These are phyloP conservation scores for Rhagonycha lutea DNA, from an alignment of 2,888 invertebrate species.

Conservation along the genomic window DNA sequence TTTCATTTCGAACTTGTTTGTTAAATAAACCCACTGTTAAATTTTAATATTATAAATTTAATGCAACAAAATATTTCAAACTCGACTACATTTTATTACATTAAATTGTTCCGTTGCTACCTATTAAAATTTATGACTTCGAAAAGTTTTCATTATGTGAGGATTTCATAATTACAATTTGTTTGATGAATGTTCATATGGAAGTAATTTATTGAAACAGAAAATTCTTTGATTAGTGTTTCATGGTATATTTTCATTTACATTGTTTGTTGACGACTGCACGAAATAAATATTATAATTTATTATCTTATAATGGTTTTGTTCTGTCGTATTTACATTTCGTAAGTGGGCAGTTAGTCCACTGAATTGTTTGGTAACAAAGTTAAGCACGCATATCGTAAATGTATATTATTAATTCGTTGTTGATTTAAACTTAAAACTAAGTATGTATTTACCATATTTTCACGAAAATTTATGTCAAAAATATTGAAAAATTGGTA, in stretches of 20 bases:
- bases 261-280: background rate
- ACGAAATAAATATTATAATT: background rate
- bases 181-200: background rate
- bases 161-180: background rate
- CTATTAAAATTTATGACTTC: background rate
- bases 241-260: background rate
- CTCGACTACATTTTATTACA: background rate
- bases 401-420: no score
- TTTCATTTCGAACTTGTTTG: background rate
- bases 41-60: background rate
- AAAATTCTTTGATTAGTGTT: background rate
- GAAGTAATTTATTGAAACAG: background rate
- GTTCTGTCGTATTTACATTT: no score
- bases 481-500: no score
- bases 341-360: no score
- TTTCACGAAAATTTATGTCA: no score
- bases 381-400: no score
- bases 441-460: no score
- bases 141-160: background rate
- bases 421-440: no score
- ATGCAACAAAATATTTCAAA: background rate
- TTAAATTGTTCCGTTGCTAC: background rate
- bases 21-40: background rate
- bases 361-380: no score
- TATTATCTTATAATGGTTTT: background rate